Base-by-base conservation (phyloP, 2,888 invertebrate genomes). In the Torymus texanus region DNA sequence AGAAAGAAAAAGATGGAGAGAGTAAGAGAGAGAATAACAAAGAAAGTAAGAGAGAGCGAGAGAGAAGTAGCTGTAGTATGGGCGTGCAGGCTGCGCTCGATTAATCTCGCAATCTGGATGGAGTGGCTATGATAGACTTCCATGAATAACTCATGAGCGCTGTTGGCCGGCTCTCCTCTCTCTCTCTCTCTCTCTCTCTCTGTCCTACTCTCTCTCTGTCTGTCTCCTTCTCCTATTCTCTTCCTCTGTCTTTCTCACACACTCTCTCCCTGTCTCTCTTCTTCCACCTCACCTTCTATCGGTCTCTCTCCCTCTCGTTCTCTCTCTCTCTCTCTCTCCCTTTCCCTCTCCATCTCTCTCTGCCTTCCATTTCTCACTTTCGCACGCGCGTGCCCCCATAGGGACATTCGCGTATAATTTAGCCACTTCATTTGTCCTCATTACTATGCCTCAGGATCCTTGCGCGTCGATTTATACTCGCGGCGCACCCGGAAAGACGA, bases 341-440 rank as follows among this genome's bases (percentile, higher is more conserved):
- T 29, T 11, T 12, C 66, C 12, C 29, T 12, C 53, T 53, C 61
- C 13, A 41, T 56, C 70, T 13, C 63, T 83, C 86, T 85, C 84
- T 83, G 84, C 4, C 29, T 29, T 29, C 29, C 29, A 29, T 29
- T 29, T 29, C 29, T 29, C 29, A 29, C 29, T 29, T 29, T 29
- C 29, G 29, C 29, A 29, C 29, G 29, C 29, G 29, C 4, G 29
- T 29, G 29, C 83, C 84, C 85, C 86, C 86, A 84, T 84, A 85
- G 88, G 87, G 88, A 88, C 87, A 86, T 86, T 88, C 86, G 85
- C 86, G 88, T 88, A 88, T 88, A 88, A 89, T 89, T 89, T 87
- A 87, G 88, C 85, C 87, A 88, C 89, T 89, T 89, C 89, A 89
- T 89, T 89, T 89, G 88, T 89, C 88, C 88, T 89, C 88, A 88